Conservation (phyloP, 2,888 invertebrate genomes). For the Agrotis exclamationis region DNA sequence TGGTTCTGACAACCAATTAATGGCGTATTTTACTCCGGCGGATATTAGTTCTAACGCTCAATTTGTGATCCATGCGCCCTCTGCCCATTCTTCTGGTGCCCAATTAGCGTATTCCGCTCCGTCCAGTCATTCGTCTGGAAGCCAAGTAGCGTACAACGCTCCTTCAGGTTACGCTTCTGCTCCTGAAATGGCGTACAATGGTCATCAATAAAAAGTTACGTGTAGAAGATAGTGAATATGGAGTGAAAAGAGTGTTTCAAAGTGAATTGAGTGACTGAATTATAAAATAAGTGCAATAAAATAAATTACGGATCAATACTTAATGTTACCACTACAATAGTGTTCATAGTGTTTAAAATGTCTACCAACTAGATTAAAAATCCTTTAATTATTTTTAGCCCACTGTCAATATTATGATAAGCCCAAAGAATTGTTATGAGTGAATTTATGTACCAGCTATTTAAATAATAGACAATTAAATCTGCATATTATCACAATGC, state of each 20-base stretch:
- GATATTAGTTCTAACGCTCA: conserved; percentile 1
- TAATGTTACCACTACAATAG: not conserved
- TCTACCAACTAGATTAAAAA: not conserved
- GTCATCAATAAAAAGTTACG: conserved; percentile 15
- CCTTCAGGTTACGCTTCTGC: conserved; percentile 22
- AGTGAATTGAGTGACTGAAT: conserved; percentile 14
- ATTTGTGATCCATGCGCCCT: not conserved
- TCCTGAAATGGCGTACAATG: conserved; percentile 9
- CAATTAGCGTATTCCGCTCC: conserved; percentile 11
- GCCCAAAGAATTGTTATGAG: no score
- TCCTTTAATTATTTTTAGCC: not conserved
- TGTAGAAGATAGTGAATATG: not conserved
- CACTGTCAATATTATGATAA: no score
- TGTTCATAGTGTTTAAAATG: not conserved
- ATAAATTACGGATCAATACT: conserved; percentile 12
- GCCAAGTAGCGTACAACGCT: conserved; percentile 6
- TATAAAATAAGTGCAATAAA: conserved; percentile 11
- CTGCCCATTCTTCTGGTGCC: conserved; percentile 9
- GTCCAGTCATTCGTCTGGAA: conserved; percentile 15
- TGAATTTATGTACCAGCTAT: no score
- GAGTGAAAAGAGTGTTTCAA: conserved; percentile 11
- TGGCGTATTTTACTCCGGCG: not conserved
- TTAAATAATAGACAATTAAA: not conserved
- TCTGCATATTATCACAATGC: not conserved
- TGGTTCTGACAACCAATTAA: not conserved